Percentiles rank a stretch among this genome's conserved stretches.
phyloP scores from a whole-genome alignment of 2,888 invertebrate species.

The Electrophaes corylata region DNA sequence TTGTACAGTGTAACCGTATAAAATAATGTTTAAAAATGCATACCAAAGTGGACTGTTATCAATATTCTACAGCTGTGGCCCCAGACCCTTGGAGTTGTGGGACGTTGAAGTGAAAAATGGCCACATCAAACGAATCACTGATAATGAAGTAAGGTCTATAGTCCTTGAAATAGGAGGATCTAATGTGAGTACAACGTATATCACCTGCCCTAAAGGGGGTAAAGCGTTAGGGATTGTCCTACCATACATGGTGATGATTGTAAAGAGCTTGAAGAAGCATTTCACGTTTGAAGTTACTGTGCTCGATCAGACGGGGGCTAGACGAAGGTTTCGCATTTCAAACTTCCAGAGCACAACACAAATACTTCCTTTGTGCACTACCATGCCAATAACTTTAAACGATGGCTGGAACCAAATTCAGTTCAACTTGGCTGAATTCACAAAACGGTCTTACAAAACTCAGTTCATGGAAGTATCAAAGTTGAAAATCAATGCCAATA shows the following conservation, averaged over 20 bases:
- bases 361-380: slow-evolving; percentile 92
- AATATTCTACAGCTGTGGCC: slow-evolving; percentile 81
- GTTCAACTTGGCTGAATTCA: slow-evolving; percentile 98
- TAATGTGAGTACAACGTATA: slow-evolving; percentile 98
- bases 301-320: slow-evolving; percentile 95
- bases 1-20: not conserved
- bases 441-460: slow-evolving; percentile 96
- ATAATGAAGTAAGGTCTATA: slow-evolving; percentile 97
- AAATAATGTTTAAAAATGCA: slow-evolving; percentile 77
- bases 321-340: slow-evolving; percentile 96
- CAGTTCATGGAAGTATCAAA: slow-evolving; percentile 95
- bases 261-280: slow-evolving; percentile 98
- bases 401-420: slow-evolving; percentile 96
- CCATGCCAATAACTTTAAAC: slow-evolving; percentile 98
- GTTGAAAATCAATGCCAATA: slow-evolving; percentile 98
- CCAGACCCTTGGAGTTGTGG: slow-evolving; percentile 82
- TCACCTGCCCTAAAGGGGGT: slow-evolving; percentile 96
- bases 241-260: slow-evolving; percentile 97
- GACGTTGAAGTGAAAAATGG: slow-evolving; percentile 46
- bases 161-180: slow-evolving; percentile 97
- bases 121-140: slow-evolving; percentile 76
- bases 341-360: slow-evolving; percentile 95
- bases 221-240: slow-evolving; percentile 96
- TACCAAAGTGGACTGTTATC: slow-evolving; percentile 83
- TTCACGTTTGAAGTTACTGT: slow-evolving; percentile 95